Evolutionary conservation across 2,113 vertebrate species (phyloP).

Genomic region (Apodemus sylvaticus): DNA sequence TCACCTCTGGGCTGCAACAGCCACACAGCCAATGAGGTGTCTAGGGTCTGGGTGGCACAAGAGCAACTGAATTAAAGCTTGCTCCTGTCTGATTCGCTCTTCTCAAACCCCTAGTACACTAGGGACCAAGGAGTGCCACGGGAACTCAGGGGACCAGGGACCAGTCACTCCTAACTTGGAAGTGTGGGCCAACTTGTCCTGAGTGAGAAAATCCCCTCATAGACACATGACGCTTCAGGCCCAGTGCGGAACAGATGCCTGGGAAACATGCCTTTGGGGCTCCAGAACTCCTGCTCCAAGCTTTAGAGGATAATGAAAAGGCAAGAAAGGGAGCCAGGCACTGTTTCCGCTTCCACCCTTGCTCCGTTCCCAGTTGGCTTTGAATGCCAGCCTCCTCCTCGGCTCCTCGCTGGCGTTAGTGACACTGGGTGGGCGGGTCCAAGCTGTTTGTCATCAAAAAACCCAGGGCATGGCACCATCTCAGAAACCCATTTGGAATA

Average conservation of each 20-base stretch:
- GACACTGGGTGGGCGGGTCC: neutral
- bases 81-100: neutral
- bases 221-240: neutral
- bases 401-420: neutral
- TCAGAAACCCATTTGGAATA: neutral
- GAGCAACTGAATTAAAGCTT: neutral
- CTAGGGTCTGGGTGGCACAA: no score
- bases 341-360: neutral
- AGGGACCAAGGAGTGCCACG: rapidly evolving
- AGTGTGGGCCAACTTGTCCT: neutral
- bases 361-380: neutral
- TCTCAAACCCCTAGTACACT: neutral
- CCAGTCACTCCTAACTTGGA: neutral
- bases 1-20: neutral
- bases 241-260: neutral
- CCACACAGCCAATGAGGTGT: rapidly evolving
- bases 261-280: neutral
- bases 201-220: neutral
- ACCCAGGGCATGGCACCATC: neutral
- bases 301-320: neutral
- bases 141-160: no score
- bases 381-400: no score
- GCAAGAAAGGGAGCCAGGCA: neutral
- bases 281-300: rapidly evolving
- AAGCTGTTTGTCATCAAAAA: neutral